Conservation (phyloP, 2,113 vertebrate genomes). For the Progne subis region DNA sequence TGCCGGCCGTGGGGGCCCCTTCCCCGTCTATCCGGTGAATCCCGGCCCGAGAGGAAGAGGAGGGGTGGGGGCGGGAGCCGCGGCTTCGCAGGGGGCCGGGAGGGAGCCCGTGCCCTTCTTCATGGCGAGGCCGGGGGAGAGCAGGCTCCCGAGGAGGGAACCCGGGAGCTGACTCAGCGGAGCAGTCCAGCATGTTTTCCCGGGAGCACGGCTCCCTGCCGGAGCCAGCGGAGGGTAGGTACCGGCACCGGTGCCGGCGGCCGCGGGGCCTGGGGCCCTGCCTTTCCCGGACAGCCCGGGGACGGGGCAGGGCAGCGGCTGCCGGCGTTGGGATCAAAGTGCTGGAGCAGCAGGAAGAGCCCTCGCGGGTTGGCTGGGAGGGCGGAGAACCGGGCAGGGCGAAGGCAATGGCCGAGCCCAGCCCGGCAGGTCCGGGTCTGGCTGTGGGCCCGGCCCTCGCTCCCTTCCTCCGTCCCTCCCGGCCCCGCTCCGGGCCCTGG, state of each 20-base stretch:
- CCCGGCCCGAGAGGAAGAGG: neutral
- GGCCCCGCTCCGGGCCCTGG: neutral
- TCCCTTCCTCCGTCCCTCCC: neutral
- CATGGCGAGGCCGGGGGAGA: slow-evolving; percentile 32
- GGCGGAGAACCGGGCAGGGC: neutral
- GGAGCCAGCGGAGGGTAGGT: slow-evolving; percentile 83
- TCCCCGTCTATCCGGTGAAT: neutral
- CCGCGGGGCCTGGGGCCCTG: neutral
- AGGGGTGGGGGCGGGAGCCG: neutral
- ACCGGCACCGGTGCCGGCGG: neutral
- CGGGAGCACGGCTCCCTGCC: slow-evolving; percentile 80
- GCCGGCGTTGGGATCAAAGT: neutral
- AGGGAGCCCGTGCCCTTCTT: neutral
- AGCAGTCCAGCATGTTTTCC: slow-evolving; percentile 74
- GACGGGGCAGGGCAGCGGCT: neutral
- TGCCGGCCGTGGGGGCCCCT: neutral
- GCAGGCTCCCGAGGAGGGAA: slow-evolving; percentile 46
- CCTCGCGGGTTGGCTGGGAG: neutral
- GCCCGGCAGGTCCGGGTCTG: neutral
- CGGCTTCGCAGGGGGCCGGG: neutral
- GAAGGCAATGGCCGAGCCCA: neutral
- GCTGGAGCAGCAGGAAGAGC: neutral
- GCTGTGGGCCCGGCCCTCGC: neutral
- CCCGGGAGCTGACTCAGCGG: slow-evolving; percentile 27
- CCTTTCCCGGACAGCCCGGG: neutral